Conservation (phyloP, 1,140 invertebrate genomes). For the Monomorium pharaonis region DNA sequence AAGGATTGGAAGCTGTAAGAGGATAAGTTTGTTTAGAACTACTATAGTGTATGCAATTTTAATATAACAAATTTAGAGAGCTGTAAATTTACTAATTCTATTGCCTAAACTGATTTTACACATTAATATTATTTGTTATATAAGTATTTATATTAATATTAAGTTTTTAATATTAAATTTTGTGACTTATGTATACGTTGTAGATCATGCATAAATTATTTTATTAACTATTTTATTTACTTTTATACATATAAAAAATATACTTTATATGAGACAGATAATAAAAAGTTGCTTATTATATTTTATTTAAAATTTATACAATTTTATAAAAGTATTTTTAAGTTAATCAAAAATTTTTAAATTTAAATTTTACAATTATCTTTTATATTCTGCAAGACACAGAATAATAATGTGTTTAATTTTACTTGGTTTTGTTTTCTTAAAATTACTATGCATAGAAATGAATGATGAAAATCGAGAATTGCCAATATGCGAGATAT, state of each 20-base stretch:
- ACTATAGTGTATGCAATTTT: neutral
- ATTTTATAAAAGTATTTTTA: neutral
- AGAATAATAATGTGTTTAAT: neutral
- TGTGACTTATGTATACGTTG: neutral
- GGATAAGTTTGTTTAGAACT: conserved; percentile 39
- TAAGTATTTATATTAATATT: neutral
- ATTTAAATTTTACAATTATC: neutral
- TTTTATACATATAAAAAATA: neutral
- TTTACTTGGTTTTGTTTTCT: conserved; percentile 26
- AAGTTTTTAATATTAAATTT: conserved; percentile 1
- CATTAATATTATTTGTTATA: neutral
- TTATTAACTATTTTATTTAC: too few relatives aligned
- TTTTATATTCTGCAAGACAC: neutral
- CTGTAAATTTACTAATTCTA: neutral
- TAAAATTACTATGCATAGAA: conserved; percentile 22
- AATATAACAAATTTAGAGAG: neutral
- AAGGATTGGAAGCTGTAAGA: conserved; percentile 8
- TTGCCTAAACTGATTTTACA: neutral
- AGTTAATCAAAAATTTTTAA: neutral
- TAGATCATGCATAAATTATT: neutral
- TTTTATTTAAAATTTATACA: neutral
- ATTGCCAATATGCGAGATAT: conserved; percentile 73
- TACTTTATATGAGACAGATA: neutral
- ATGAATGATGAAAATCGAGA: conserved; percentile 10
- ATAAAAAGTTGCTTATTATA: neutral